These are phyloP conservation scores for Holocentrus rufus DNA, from an alignment of 2,797 vertebrate genomes.

Conservation along the genomic window DNA sequence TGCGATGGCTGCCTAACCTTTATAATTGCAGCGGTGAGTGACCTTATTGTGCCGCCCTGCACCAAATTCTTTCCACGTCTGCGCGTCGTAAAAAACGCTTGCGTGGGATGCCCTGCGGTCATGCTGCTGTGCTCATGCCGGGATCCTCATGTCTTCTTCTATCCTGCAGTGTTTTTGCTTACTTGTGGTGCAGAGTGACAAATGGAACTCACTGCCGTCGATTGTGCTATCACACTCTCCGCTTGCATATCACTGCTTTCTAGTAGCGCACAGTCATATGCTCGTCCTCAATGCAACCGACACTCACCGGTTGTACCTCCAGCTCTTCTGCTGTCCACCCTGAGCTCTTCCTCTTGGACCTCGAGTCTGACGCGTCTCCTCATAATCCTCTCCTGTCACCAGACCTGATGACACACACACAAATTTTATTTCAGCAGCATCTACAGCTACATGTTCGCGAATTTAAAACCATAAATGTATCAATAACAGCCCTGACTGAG, in stretches of 20 bases:
- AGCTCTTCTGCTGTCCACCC: constrained; percentile 91
- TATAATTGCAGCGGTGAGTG: background rate
- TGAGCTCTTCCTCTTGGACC: constrained; percentile 79
- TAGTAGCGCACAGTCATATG: background rate
- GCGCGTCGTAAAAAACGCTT: background rate
- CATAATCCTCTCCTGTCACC: constrained; percentile 89
- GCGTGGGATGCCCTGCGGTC: background rate
- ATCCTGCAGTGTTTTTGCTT: background rate
- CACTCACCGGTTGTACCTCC: constrained; percentile 94
- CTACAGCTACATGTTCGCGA: background rate
- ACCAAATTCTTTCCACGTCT: background rate
- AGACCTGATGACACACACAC: constrained; percentile 75
- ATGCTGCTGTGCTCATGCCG: background rate
- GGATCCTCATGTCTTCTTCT: background rate
- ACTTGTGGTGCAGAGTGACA: too few species aligned
- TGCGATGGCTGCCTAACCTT: too few species aligned
- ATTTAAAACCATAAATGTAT: background rate
- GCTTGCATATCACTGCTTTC: too few species aligned
- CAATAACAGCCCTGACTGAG: background rate
- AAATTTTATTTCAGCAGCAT: constrained; percentile 11
- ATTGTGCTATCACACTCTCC: too few species aligned
- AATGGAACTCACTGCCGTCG: too few species aligned
- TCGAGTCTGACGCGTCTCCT: constrained; percentile 87
- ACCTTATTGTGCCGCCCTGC: background rate
- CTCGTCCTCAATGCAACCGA: background rate